Percentiles rank a stretch among this genome's conserved stretches.
phyloP scores from a whole-genome alignment of 2,797 vertebrate species.

The Enteromius afrohamiltoni region DNA sequence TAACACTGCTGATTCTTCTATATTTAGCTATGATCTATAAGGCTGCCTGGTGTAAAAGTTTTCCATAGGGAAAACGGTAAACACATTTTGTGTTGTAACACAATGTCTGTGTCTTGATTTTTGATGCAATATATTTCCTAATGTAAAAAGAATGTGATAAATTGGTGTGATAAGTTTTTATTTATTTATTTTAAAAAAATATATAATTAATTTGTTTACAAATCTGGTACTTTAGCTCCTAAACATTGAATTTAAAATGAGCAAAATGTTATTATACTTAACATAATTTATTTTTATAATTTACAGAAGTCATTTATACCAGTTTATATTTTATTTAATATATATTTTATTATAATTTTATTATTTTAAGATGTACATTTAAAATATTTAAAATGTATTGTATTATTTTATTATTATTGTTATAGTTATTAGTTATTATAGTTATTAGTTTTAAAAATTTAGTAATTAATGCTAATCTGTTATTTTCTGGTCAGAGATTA shows the following conservation, averaged over 20 bases:
- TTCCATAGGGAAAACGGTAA: not conserved
- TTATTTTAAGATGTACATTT: not conserved
- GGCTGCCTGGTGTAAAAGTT: not conserved
- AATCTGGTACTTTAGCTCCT: not conserved
- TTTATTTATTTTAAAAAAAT: no score
- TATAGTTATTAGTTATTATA: no score
- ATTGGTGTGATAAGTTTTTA: not conserved
- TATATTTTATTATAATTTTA: no score
- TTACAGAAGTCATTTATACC: not conserved
- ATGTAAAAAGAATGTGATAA: not conserved
- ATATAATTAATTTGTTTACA: not conserved
- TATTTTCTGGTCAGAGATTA: not conserved
- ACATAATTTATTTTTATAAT: no score
- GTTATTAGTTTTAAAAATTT: no score
- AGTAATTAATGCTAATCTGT: no score
- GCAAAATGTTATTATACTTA: no score
- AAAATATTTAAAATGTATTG: not conserved
- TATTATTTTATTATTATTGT: not conserved
- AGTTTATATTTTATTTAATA: no score
- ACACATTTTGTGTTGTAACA: not conserved
- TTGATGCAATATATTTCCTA: not conserved
- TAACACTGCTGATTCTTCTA: slow-evolving; percentile 25
- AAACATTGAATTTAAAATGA: not conserved
- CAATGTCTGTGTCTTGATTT: not conserved
- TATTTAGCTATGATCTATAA: slow-evolving; percentile 16